phyloP scores from a whole-genome alignment of 2,113 vertebrate genomes.

The Danionella cerebrum region DNA sequence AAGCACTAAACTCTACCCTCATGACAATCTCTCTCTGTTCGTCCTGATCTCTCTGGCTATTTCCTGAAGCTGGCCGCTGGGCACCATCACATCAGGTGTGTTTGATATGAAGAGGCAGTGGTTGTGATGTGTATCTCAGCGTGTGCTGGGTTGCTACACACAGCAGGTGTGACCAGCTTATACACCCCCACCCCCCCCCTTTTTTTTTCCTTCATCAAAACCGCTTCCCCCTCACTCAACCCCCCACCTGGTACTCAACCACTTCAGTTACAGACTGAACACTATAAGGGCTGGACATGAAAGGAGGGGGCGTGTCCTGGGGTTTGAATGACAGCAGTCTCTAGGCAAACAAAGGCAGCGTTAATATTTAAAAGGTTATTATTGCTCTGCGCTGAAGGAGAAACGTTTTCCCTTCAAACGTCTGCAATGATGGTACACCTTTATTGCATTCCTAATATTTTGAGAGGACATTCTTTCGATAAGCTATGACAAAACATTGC shows the following conservation, averaged over 20 bases:
- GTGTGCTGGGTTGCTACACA: conserved; percentile 22
- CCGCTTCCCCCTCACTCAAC: not conserved
- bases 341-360: conserved; percentile 13
- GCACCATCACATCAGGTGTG: conserved; percentile 1
- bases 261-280: conserved; percentile 38
- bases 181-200: conserved; percentile 1
- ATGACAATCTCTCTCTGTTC: conserved; percentile 10
- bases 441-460: conserved; percentile 3
- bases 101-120: conserved; percentile 4
- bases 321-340: conserved; percentile 38
- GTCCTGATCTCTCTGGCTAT: conserved; percentile 10
- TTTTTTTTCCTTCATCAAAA: conserved; percentile 7
- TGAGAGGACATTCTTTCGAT: not conserved
- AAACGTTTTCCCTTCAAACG: conserved; percentile 6
- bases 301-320: not conserved
- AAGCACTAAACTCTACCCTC: conserved; percentile 33
- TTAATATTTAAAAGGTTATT: conserved; percentile 36
- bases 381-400: conserved; percentile 17
- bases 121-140: conserved; percentile 8
- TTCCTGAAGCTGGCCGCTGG: conserved; percentile 20
- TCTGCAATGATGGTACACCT: conserved; percentile 11
- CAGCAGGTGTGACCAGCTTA: conserved; percentile 33
- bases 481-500: not conserved
- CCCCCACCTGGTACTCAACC: conserved; percentile 19
- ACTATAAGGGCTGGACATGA: conserved; percentile 14